These are phyloP conservation scores for Fabriciana adippe DNA, from an alignment of 2,888 invertebrate genomes.

Conservation along the genomic window DNA sequence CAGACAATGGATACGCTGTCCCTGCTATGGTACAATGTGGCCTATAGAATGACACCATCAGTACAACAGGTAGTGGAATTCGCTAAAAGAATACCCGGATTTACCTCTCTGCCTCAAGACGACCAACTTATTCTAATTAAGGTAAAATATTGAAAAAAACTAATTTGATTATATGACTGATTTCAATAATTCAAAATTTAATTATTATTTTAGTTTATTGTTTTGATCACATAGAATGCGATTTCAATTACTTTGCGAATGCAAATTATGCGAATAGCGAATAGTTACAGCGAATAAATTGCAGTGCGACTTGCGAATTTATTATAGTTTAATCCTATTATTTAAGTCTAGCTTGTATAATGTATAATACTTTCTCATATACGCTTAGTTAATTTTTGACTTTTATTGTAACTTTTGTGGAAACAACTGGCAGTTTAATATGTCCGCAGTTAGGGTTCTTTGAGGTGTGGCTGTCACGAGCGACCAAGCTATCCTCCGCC, in stretches of 20 bases:
- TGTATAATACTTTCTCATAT: background rate
- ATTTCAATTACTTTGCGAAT: too few species aligned
- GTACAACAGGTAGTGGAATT: constrained; percentile 98
- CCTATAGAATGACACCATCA: constrained; percentile 92
- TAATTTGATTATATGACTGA: too few species aligned
- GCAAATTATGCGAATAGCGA: too few species aligned
- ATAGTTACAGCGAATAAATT: background rate
- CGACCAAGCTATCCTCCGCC: constrained; percentile 89
- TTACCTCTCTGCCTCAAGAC: constrained; percentile 94
- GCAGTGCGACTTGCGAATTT: background rate
- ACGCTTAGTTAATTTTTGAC: background rate
- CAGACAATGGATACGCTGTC: constrained; percentile 88
- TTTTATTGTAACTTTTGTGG: constrained; percentile 5
- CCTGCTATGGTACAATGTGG: constrained; percentile 94
- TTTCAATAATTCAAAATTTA: background rate
- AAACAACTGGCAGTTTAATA: constrained; percentile 46
- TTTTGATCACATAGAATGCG: too few species aligned
- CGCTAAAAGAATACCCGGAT: constrained; percentile 96
- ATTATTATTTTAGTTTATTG: background rate
- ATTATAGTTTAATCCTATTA: background rate
- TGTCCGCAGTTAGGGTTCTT: constrained; percentile 89
- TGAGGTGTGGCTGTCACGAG: constrained; percentile 96
- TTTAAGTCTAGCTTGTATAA: background rate
- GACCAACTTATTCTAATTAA: constrained; percentile 98
- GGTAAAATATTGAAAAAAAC: constrained; percentile 54